phyloP scores from a whole-genome alignment of 2,113 vertebrate species.

The Isichthys henryi region DNA sequence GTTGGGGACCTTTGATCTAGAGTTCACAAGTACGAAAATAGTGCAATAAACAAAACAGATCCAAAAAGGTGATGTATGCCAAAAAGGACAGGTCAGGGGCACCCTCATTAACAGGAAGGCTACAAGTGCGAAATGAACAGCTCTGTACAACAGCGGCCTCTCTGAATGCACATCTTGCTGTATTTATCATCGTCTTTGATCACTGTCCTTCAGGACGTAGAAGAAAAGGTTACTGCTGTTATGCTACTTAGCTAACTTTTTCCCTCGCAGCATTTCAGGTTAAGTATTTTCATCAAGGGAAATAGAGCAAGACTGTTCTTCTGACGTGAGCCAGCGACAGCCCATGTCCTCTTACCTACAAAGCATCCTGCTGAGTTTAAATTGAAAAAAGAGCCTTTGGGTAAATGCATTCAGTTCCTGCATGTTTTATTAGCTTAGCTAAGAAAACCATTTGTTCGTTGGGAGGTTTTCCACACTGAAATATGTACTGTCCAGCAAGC shows the following conservation, averaged over 20 bases:
- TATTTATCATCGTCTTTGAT: neutral
- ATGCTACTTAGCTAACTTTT: neutral
- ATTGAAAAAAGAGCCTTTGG: conserved; percentile 8
- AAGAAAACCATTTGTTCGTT: neutral
- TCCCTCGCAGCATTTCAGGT: neutral
- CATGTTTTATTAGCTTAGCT: neutral
- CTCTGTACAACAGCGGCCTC: neutral
- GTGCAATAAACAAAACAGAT: neutral
- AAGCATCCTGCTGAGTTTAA: neutral
- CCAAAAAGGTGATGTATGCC: neutral
- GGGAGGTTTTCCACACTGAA: neutral
- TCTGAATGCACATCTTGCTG: neutral
- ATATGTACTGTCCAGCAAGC: neutral
- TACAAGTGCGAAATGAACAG: neutral
- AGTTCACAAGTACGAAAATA: neutral
- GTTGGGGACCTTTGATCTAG: neutral
- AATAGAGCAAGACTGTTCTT: neutral
- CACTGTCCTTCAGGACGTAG: neutral
- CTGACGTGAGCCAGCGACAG: neutral
- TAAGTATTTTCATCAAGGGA: neutral
- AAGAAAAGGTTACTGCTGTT: neutral
- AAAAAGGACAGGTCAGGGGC: neutral
- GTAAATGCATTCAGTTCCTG: neutral
- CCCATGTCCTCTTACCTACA: neutral
- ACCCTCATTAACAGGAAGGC: neutral